A percentile compares a stretch with the other conserved stretches of the same genome.
These are phyloP conservation scores for Cryptus viduatorius DNA, from an alignment of 2,888 invertebrate species.

Conservation along the genomic window DNA sequence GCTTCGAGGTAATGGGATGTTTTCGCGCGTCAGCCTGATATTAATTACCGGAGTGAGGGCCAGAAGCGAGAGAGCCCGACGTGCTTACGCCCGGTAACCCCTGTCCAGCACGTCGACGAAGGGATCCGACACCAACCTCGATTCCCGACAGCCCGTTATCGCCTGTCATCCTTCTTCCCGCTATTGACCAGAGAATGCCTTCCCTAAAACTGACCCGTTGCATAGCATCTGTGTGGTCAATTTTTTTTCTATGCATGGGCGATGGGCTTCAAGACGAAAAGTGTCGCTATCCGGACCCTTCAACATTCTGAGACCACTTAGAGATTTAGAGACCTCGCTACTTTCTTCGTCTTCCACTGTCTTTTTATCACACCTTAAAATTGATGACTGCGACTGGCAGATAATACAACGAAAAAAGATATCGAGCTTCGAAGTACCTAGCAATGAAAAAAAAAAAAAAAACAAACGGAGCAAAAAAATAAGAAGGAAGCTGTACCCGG, in stretches of 20 bases:
- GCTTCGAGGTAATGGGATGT: constrained; percentile 69
- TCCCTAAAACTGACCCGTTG: constrained; percentile 4
- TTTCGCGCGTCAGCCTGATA: constrained; percentile 70
- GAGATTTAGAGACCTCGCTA: background rate
- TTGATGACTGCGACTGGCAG: too few relatives aligned
- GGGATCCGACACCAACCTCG: background rate
- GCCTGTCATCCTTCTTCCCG: constrained; percentile 30
- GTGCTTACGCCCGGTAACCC: constrained; percentile 24
- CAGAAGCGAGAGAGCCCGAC: constrained; percentile 16
- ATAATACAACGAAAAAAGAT: background rate
- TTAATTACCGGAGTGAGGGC: constrained; percentile 66
- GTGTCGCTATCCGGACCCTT: background rate
- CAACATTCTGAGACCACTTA: background rate
- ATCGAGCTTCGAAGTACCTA: background rate
- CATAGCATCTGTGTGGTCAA: background rate
- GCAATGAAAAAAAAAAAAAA: background rate
- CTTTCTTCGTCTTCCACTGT: background rate
- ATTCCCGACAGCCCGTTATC: constrained; percentile 36
- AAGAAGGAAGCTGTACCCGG: background rate
- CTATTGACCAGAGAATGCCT: constrained; percentile 17
- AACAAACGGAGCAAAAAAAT: background rate
- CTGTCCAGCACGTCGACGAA: background rate
- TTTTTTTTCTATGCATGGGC: background rate
- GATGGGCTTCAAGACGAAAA: background rate
- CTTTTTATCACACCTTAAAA: too few relatives aligned